These are phyloP conservation scores for Nymphicus hollandicus DNA, from an alignment of 2,113 vertebrate genomes.

Conservation along the genomic window DNA sequence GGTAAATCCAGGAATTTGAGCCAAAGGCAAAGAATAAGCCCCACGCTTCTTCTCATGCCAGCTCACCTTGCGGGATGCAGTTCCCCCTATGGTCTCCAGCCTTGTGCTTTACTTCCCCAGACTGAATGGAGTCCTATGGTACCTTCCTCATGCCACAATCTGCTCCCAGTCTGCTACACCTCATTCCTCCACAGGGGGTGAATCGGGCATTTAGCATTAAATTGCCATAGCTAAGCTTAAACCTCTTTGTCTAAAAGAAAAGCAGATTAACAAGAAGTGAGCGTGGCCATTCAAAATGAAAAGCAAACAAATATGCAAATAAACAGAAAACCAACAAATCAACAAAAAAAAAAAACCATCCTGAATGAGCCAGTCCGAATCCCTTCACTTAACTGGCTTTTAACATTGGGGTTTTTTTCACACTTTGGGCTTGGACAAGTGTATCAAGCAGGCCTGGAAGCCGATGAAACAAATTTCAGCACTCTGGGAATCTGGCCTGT, in stretches of 20 bases:
- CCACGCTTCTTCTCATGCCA: background rate
- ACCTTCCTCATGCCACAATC: background rate
- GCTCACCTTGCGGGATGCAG: background rate
- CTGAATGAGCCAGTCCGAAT: background rate
- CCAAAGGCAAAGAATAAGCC: background rate
- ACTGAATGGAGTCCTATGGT: background rate
- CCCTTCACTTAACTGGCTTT: background rate
- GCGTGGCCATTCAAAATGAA: background rate
- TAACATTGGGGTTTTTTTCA: background rate
- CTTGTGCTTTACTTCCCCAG: accelerated
- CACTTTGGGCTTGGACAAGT: background rate
- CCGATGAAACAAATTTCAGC: background rate
- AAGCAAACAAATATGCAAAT: background rate
- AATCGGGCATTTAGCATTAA: background rate
- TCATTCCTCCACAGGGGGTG: background rate
- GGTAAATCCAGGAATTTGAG: background rate
- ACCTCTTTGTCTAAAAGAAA: background rate
- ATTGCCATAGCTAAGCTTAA: background rate
- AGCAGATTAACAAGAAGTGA: background rate
- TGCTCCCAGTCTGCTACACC: background rate
- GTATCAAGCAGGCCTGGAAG: background rate
- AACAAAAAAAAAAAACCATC: background rate
- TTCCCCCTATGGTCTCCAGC: accelerated
- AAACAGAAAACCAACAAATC: background rate
- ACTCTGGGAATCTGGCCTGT: background rate